Percentiles rank a stretch among this genome's conserved stretches.
Evolutionary conservation across 1,140 invertebrate species (phyloP).

Genomic region (Drosophila leontia): DNA sequence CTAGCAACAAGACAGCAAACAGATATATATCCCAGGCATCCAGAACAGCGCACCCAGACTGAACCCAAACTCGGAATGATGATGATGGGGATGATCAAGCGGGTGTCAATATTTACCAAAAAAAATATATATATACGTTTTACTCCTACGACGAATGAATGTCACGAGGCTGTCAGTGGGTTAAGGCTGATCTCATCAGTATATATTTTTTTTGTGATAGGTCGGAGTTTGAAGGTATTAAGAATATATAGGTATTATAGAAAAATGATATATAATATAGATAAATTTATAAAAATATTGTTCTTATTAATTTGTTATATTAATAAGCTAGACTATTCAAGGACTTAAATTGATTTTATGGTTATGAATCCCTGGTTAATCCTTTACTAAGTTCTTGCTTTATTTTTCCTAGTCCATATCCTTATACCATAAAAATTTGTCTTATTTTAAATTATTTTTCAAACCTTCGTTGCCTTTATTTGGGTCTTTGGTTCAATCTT

Average conservation of each 20-base stretch:
- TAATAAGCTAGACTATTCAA: background rate
- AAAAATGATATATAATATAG: background rate
- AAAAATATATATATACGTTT: background rate
- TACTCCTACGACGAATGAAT: conserved; percentile 26
- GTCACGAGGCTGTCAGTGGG: conserved; percentile 39
- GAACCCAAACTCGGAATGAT: conserved; percentile 12
- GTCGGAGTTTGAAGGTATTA: background rate
- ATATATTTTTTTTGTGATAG: conserved; percentile 13
- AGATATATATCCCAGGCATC: conserved; percentile 3
- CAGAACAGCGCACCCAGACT: background rate
- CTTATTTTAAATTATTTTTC: background rate
- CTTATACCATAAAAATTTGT: background rate
- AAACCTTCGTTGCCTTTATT: background rate
- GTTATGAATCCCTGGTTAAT: background rate
- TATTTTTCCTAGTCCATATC: background rate
- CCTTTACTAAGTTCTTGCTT: background rate
- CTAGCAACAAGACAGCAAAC: conserved; percentile 35
- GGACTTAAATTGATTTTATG: background rate
- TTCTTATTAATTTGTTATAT: background rate
- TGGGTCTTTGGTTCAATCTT: background rate
- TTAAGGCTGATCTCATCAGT: conserved; percentile 25
- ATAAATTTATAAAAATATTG: background rate
- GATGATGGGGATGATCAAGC: conserved; percentile 6
- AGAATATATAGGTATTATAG: background rate
- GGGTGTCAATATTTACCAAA: conserved; percentile 44